Evolutionary conservation across 1,140 invertebrate species (phyloP).

Genomic region (Muscidifurax raptorellus): DNA sequence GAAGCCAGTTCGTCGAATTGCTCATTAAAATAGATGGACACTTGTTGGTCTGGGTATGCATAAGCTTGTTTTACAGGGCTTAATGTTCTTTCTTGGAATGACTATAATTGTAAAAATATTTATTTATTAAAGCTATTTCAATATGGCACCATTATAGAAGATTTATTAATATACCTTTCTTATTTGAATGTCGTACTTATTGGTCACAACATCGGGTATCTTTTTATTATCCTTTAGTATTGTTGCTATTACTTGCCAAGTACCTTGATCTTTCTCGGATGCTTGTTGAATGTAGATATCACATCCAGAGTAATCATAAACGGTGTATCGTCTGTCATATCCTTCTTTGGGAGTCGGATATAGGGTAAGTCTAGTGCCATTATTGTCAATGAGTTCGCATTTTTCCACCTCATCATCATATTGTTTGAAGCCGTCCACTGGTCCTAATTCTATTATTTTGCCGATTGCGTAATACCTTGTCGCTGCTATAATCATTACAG

Average conservation of each 20-base stretch:
- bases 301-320: background rate
- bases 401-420: background rate
- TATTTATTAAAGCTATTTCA: background rate
- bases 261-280: conserved; percentile 20
- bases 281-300: background rate
- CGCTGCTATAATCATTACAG: no score
- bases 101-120: background rate
- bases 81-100: background rate
- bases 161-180: conserved; percentile 18
- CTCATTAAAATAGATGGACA: conserved; percentile 18
- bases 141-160: background rate
- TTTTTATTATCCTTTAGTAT: background rate
- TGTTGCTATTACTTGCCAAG: conserved; percentile 6
- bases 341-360: background rate
- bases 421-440: background rate
- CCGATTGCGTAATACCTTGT: background rate
- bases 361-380: background rate
- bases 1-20: conserved; percentile 9
- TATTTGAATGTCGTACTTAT: conserved; percentile 27
- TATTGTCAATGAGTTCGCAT: conserved; percentile 19
- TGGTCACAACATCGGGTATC: no score
- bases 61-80: background rate
- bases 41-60: conserved; percentile 17
- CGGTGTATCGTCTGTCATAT: background rate
- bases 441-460: conserved; percentile 5